Evolutionary conservation across 2,888 invertebrate species (phyloP), one percentile per base, ranked within the genome.

Genomic region (Mesoligia furuncula): DNA sequence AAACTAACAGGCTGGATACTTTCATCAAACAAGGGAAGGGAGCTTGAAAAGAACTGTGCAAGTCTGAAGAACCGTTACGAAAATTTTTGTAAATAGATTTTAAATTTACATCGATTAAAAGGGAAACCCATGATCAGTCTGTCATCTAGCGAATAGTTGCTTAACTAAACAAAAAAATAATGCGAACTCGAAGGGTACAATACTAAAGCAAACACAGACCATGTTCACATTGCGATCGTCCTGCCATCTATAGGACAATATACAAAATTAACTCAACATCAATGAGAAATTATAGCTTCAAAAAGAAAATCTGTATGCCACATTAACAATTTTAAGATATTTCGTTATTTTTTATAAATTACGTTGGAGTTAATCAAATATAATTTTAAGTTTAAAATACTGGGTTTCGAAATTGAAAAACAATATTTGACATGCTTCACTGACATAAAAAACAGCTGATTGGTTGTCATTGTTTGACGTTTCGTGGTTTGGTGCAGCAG

Each of bases 391-490:
- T 62, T 61, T 7, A 85, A 77, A 62, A 78, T 48, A 48, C 59
- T 45, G 0, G 8, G 31, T 75, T 59, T n/a, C 51, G 62, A n/a
- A 27, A 13, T 2, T 36, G 0, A 48, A 42, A 64, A 36, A 54
- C 17, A 5, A 9, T 2, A 15, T 39, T 31, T 48, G 39, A 45
- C 62, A 62, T 39, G 0, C n/a, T 59, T 80, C 51, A 68, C 15
- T 80, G 71, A 13, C 24, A 31, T 45, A 27, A 6, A 39, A 13
- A 78, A 78, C 87, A 88, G 89, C 84, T 84, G 89, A 76, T 70
- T 81, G 77, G 42, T 77, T 77, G 65, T 84, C 77, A 73, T n/a
- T 66, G 77, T 69, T 75, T 82, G 85, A 85, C 68, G 66, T 84
- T 76, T 78, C 27, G 67, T 73, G 61, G 71, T 48, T 84, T 73